Percentiles rank a stretch among this genome's conserved stretches.
These are phyloP conservation scores for Melanaphis sacchari DNA, from an alignment of 1,140 invertebrate genomes.

Conservation along the genomic window DNA sequence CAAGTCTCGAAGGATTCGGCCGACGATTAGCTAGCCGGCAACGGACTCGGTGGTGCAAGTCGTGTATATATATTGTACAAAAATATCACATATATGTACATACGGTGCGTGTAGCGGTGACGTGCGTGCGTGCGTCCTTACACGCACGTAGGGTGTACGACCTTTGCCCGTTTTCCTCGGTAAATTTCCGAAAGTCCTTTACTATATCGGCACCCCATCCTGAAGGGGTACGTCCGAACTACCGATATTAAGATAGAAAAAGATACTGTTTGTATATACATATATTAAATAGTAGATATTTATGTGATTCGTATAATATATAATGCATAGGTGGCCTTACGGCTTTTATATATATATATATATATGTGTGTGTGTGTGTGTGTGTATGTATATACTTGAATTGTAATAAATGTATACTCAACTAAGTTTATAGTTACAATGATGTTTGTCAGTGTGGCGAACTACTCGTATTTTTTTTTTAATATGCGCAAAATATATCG, in stretches of 20 bases:
- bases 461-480: too few species aligned
- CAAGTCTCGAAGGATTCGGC: neutral
- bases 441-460: too few species aligned
- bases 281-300: neutral
- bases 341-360: neutral
- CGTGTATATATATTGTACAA: neutral
- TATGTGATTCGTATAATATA: neutral
- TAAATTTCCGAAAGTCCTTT: constrained; percentile 8
- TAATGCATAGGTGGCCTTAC: neutral
- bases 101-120: neutral
- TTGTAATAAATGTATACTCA: neutral
- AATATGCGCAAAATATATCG: neutral
- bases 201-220: neutral
- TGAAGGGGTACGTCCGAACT: neutral
- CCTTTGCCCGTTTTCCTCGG: neutral
- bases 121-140: neutral
- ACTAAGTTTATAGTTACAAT: neutral
- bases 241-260: neutral
- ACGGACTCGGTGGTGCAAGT: neutral
- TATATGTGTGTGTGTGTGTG: too few species aligned
- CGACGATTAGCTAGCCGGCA: constrained; percentile 31
- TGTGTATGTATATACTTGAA: too few species aligned
- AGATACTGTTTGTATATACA: neutral
- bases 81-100: neutral
- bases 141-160: constrained; percentile 3